phyloP scores from a whole-genome alignment of 2,113 vertebrate species.

The Tricholaema leucomelas region DNA sequence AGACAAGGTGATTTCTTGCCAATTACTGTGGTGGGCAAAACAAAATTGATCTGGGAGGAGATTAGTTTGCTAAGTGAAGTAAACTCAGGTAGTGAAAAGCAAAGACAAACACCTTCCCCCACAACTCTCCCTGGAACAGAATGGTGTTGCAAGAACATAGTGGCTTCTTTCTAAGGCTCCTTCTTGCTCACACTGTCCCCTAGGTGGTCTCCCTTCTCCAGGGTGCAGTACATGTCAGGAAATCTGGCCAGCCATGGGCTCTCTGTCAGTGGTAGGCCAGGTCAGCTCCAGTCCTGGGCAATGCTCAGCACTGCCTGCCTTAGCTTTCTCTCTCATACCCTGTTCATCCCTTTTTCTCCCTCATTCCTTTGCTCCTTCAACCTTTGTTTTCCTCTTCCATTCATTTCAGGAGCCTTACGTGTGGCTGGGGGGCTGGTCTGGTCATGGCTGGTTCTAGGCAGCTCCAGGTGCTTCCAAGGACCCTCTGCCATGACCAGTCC shows the following conservation, averaged over 20 bases:
- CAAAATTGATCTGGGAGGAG: neutral
- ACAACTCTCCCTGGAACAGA: accelerated
- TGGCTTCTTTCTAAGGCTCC: neutral
- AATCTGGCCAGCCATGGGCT: neutral
- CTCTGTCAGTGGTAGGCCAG: accelerated
- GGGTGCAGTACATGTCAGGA: neutral
- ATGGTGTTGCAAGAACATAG: accelerated
- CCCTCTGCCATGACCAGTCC: neutral
- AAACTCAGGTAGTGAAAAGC: neutral
- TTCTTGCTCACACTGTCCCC: accelerated
- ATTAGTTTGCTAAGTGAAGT: neutral
- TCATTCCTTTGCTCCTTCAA: neutral
- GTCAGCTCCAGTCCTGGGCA: neutral
- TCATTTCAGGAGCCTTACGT: accelerated
- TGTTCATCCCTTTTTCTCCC: neutral
- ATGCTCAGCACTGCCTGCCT: accelerated
- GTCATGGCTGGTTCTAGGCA: neutral
- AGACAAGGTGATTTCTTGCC: neutral
- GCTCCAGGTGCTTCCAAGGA: neutral
- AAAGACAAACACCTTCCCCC: neutral
- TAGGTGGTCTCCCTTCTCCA: neutral
- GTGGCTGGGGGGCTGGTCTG: neutral
- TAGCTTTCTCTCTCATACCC: neutral
- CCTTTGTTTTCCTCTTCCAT: neutral
- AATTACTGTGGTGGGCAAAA: neutral